Percentiles rank a stretch among this genome's conserved stretches.
Conservation (phyloP, 2,113 vertebrate species). For the Mesocricetus auratus region DNA sequence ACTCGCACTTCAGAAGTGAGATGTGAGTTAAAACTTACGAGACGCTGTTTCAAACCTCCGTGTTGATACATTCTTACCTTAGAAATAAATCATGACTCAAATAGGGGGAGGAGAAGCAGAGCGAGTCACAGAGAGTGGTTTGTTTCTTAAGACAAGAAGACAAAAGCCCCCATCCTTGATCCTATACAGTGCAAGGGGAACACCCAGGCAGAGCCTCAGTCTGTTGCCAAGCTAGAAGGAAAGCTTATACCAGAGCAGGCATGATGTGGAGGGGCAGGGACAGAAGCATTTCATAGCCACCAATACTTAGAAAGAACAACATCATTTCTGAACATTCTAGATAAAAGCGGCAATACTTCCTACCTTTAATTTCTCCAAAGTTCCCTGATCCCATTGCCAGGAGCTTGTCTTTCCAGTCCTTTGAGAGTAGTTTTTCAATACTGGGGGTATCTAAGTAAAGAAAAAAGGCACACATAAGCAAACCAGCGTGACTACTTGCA, state of each 20-base stretch:
- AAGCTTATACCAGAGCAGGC: background rate
- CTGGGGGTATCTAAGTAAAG: constrained; percentile 95
- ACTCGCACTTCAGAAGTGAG: background rate
- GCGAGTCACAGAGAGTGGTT: background rate
- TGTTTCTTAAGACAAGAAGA: constrained; percentile 16
- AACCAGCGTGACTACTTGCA: constrained; percentile 94
- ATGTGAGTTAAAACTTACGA: background rate
- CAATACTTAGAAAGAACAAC: constrained; percentile 39
- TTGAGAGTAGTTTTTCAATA: constrained; percentile 99
- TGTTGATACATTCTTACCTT: background rate
- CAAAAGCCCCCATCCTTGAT: background rate
- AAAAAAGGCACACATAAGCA: constrained; percentile 83
- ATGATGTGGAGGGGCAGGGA: background rate
- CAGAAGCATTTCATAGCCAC: constrained; percentile 32
- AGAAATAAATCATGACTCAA: background rate
- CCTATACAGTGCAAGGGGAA: background rate
- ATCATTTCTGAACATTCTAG: constrained; percentile 67
- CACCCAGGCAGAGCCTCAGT: background rate
- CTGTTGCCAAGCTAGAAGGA: background rate
- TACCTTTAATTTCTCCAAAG: constrained; percentile 99
- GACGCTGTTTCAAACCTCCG: background rate
- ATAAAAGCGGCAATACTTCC: constrained; percentile 58
- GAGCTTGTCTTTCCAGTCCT: constrained; percentile 99
- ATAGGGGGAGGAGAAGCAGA: background rate
- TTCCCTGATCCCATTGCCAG: constrained; percentile 99